These are phyloP conservation scores for Xylocampa areola DNA, from an alignment of 2,888 invertebrate genomes.

Conservation along the genomic window DNA sequence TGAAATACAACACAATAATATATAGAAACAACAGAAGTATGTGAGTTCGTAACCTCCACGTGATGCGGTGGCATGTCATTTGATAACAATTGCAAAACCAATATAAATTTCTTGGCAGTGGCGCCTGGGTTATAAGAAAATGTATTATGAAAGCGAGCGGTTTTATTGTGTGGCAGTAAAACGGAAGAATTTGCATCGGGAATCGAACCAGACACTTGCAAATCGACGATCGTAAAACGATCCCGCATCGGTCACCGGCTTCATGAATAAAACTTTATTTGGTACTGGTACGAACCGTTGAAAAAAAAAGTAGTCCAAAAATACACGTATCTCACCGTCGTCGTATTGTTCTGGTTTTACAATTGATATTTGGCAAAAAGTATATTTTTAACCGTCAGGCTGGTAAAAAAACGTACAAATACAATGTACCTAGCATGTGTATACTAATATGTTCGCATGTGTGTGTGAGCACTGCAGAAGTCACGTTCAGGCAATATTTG, in stretches of 20 bases:
- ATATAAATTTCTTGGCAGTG: slow-evolving; percentile 71
- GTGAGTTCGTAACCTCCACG: slow-evolving; percentile 48
- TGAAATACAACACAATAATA: slow-evolving; percentile 3
- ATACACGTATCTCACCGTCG: slow-evolving; percentile 26
- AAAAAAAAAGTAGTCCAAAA: slow-evolving; percentile 37
- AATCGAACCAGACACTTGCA: slow-evolving; percentile 82
- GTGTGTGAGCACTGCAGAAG: slow-evolving; percentile 67
- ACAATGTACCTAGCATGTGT: slow-evolving; percentile 27
- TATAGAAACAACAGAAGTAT: slow-evolving; percentile 22
- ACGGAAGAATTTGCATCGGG: slow-evolving; percentile 79
- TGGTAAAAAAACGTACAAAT: slow-evolving; percentile 38
- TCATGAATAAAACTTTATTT: slow-evolving; percentile 78
- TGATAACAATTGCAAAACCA: slow-evolving; percentile 72
- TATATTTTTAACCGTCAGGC: slow-evolving; percentile 17
- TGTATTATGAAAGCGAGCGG: slow-evolving; percentile 78
- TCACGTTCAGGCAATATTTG: slow-evolving; percentile 87
- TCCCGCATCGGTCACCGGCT: slow-evolving; percentile 75
- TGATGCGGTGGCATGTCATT: slow-evolving; percentile 62
- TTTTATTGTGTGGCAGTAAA: slow-evolving; percentile 81
- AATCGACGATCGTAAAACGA: slow-evolving; percentile 84
- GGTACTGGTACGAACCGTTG: slow-evolving; percentile 24
- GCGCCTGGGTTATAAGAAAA: slow-evolving; percentile 69
- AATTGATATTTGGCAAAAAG: slow-evolving; percentile 38
- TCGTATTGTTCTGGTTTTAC: slow-evolving; percentile 9
- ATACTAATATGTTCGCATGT: slow-evolving; percentile 45